Evolutionary conservation across 2,113 vertebrate species (phyloP), one percentile per base, ranked within the genome.

Genomic region (Oreochromis spilurus): DNA sequence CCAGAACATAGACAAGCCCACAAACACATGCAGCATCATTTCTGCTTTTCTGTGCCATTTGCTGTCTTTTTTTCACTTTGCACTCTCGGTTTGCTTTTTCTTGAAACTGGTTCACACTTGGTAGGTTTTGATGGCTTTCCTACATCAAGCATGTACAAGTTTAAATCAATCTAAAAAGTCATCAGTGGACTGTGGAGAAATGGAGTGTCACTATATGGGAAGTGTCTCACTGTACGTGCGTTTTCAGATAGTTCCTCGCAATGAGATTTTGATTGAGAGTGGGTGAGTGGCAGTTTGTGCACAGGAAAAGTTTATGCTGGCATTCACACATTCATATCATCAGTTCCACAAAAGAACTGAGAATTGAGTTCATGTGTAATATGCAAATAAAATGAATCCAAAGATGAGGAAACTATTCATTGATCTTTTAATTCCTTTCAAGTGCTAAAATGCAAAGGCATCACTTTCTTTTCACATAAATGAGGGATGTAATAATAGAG

Each of bases 121-220:
- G 70, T 83, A 7, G 75, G 40, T 84, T 91, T 92, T 89, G 85
- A 93, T 91, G 77, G 82, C 72, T 91, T 90, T 78, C 40, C 21
- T 72, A 29, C 43, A 84, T 72, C 55, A 48, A 79, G 60, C 50
- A 84, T 89, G 85, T 87, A 80, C 16, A 48, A 85, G 79, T 87
- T 93, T 53, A 82, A 75, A 92, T 89, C 84, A 84, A 93, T 93
- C 84, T 58, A 7, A 12, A 88, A 87, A 82, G 50, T 84, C 26
- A 89, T 90, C 67, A 90, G 24, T 70, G 79, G 79, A 81, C 67
- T 89, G 17, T 58, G 77, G 70, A 75, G 67, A 87, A 85, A 87
- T 55, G 9, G 83, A 78, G 53, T 87, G 13, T 87, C 67, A 79
- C 89, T 88, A 67, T 82, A 67, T 72, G 31, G 40, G 45, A 87